Evolutionary conservation across 1,140 invertebrate species (phyloP).

Genomic region (Zaprionus gabonicus): DNA sequence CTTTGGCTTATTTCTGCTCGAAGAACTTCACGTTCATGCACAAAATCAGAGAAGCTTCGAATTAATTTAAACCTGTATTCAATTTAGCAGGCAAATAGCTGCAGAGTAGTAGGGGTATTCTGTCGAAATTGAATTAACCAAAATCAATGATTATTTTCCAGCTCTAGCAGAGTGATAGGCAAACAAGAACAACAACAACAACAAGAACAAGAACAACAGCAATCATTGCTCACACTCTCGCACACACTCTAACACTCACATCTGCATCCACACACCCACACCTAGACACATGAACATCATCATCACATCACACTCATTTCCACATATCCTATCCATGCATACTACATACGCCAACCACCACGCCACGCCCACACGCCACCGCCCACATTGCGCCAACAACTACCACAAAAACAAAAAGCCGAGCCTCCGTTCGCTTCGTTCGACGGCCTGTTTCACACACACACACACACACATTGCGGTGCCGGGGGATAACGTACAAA

Average conservation of each 20-base stretch:
- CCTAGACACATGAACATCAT: conserved; percentile 28
- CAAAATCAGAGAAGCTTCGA: not conserved
- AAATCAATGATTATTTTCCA: conserved; percentile 7
- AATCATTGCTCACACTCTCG: conserved; percentile 12
- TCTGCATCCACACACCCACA: conserved; percentile 11
- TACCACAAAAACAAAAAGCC: conserved; percentile 34
- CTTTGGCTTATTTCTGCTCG: not conserved
- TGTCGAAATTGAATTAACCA: conserved; percentile 1
- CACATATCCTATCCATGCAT: conserved; percentile 34
- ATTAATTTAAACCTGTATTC: too few species aligned
- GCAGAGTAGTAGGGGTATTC: not conserved
- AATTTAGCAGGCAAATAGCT: too few species aligned
- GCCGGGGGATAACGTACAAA: conserved; percentile 48
- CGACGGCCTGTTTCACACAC: conserved; percentile 77
- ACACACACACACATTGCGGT: conserved; percentile 48
- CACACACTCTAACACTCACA: conserved; percentile 8
- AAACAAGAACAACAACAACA: conserved; percentile 33
- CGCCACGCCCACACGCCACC: conserved; percentile 37
- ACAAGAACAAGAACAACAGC: conserved; percentile 16
- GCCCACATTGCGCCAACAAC: conserved; percentile 48
- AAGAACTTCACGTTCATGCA: conserved; percentile 43
- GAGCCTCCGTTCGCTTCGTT: conserved; percentile 81
- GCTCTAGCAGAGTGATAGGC: conserved; percentile 56
- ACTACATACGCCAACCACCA: conserved; percentile 28
- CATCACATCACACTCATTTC: conserved; percentile 26